Base-by-base conservation (phyloP, 2,797 vertebrate genomes). In the Chelidonichthys spinosus region DNA sequence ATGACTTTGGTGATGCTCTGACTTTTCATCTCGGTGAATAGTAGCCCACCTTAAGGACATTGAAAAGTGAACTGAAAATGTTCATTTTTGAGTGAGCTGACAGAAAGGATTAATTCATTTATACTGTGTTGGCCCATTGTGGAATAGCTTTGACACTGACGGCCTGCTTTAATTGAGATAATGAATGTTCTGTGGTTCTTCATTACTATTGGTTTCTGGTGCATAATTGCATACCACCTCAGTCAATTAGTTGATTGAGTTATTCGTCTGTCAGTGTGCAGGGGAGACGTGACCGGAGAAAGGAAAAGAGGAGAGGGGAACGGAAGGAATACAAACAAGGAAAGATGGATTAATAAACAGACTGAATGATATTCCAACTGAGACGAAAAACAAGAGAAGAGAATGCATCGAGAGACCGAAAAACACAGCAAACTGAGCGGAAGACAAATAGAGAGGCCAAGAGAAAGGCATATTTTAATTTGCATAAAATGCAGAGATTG, bases 401-500 rank as follows among this genome's bases (percentile, higher is more conserved):
- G 46, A 63, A 63, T 5, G 54, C 55, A 55, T n/a, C 43, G 7
- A 63, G 58, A 71, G 35, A 55, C 15, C 15, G 56, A 69, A 72
- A 39, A 61, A 66, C 50, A 8, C 3, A 15, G 55, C 44, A 70
- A 88, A 72, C 39, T 11, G 43, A 84, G 62, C 68, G 52, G 63
- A 68, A 87, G 74, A 85, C 58, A 60, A 83, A 89, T 79, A 66
- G 64, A 80, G 59, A 69, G 18, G 55, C 72, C 55, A 67, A 65
- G 76, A 62, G 36, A 84, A 76, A 85, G 65, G 72, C 79, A 71
- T 75, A 82, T 80, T 84, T 83, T 84, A 76, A 89, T 92, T 89
- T 89, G 79, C 88, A 89, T 86, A 82, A 89, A 84, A 89, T 86
- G 75, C 84, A 7, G 39, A 81, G 85, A 93, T 92, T 87, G 89